A percentile compares a stretch with the other conserved stretches of the same genome.
Evolutionary conservation across 2,113 vertebrate species (phyloP).

Genomic region (Microcebus tavaratra): DNA sequence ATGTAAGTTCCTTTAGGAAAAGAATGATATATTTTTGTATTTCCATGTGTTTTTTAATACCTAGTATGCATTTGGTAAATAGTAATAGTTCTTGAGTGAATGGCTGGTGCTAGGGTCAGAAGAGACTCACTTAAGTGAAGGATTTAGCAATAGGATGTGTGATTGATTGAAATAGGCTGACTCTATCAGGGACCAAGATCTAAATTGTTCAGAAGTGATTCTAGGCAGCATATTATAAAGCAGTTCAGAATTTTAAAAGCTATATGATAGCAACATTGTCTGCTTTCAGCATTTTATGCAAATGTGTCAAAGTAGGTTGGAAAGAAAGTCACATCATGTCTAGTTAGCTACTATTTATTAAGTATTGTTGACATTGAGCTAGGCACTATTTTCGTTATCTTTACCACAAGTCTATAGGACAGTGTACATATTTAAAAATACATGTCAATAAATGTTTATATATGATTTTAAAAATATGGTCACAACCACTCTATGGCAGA

Average conservation of each 20-base stretch:
- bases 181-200: neutral
- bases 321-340: neutral
- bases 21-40: neutral
- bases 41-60: neutral
- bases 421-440: neutral
- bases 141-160: neutral
- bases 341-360: neutral
- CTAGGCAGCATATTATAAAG: neutral
- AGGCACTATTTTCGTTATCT: neutral
- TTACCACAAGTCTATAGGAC: neutral
- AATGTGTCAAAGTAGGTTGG: neutral
- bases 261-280: neutral
- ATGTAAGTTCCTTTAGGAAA: neutral
- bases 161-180: neutral
- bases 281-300: neutral
- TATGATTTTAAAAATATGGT: neutral
- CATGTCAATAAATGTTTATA: neutral
- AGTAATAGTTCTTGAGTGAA: slow-evolving; percentile 1
- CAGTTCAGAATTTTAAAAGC: neutral
- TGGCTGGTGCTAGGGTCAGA: neutral
- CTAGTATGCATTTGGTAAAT: neutral
- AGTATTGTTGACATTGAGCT: neutral
- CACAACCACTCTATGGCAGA: neutral
- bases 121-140: neutral
- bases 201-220: neutral